phyloP scores from a whole-genome alignment of 2,888 invertebrate genomes.

The Hypselothyrea guttata region DNA sequence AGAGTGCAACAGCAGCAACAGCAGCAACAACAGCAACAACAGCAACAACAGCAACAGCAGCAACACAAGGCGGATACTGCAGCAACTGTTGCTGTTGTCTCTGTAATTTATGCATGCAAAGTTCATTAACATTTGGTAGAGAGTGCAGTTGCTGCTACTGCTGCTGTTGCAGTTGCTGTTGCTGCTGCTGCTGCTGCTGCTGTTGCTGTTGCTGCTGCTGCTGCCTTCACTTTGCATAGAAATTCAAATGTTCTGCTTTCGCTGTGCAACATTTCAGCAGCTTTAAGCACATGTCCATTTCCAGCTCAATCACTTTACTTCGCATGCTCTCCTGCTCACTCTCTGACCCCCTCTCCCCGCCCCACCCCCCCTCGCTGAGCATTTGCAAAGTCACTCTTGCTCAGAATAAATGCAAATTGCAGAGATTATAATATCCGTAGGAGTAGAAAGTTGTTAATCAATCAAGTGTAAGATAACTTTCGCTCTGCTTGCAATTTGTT shows the following conservation, averaged over 20 bases:
- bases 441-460: conserved; percentile 71
- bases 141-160: conserved; percentile 7
- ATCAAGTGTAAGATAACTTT: conserved; percentile 66
- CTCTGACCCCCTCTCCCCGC: not conserved
- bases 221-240: conserved; percentile 35
- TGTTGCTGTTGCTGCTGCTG: conserved; percentile 15
- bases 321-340: not conserved
- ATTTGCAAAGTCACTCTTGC: conserved; percentile 7
- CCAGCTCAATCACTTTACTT: not conserved
- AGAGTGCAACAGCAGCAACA: conserved; percentile 44
- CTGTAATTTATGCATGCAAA: conserved; percentile 54
- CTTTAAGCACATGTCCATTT: conserved; percentile 42
- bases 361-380: not conserved
- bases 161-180: conserved; percentile 7
- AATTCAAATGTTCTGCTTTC: conserved; percentile 68
- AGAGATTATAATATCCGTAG: conserved; percentile 66
- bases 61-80: conserved; percentile 54
- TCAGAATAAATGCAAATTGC: conserved; percentile 68
- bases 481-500: conserved; percentile 62
- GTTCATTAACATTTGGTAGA: conserved; percentile 58
- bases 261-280: conserved; percentile 51
- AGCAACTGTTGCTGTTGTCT: conserved; percentile 24
- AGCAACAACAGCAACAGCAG: conserved; percentile 7
- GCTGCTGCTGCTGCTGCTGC: conserved; percentile 8
- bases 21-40: conserved; percentile 10